Evolutionary conservation across 2,797 vertebrate genomes (phyloP).

Genomic region (Galago senegalensis): DNA sequence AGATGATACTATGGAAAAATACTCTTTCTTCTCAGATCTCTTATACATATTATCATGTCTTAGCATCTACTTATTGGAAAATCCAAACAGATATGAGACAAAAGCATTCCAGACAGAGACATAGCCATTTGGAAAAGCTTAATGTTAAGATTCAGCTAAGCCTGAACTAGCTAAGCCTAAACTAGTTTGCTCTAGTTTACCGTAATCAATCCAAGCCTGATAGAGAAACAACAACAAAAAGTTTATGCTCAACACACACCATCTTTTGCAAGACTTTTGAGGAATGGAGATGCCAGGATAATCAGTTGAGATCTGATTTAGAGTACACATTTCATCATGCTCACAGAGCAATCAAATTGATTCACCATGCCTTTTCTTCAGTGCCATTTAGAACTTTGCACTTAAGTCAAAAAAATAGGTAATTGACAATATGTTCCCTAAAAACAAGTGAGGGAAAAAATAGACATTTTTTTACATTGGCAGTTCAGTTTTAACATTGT

Average conservation of each 20-base stretch:
- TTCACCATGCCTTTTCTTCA: background rate
- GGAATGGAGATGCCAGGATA: background rate
- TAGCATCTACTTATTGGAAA: background rate
- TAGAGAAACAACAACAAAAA: background rate
- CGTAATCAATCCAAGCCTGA: background rate
- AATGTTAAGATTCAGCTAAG: background rate
- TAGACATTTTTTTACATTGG: background rate
- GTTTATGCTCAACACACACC: background rate
- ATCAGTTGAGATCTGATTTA: background rate
- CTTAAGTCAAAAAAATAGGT: background rate
- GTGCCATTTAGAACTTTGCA: background rate
- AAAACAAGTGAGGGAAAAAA: background rate
- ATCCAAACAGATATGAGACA: background rate
- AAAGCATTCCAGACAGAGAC: background rate
- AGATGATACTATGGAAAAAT: too few species aligned
- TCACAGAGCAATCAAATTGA: background rate
- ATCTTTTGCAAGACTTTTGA: background rate
- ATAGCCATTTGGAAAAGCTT: background rate
- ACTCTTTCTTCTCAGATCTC: background rate
- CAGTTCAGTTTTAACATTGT: background rate
- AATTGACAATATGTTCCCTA: background rate
- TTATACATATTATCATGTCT: background rate
- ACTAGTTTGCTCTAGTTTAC: background rate
- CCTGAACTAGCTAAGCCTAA: too few species aligned
- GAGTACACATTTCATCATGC: constrained; percentile 10